These are phyloP conservation scores for Drosophila kanekoi DNA, from an alignment of 2,888 invertebrate species.

Conservation along the genomic window DNA sequence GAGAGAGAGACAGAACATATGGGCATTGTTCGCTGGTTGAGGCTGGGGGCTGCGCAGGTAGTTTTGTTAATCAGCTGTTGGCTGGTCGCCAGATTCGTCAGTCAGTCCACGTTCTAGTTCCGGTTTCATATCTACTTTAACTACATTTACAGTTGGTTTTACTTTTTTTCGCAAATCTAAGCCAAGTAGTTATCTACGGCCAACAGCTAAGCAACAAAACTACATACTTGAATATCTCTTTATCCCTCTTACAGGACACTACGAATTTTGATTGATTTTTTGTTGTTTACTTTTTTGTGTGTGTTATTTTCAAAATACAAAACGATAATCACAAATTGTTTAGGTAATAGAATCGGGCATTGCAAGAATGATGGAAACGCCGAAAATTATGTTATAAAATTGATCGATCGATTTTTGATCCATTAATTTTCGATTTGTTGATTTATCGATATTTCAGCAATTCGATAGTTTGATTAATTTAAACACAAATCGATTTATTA, in stretches of 20 bases:
- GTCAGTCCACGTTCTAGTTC: constrained; percentile 14
- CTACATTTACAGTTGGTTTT: constrained; percentile 42
- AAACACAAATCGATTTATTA: not conserved
- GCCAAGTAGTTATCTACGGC: constrained; percentile 60
- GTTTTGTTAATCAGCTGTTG: constrained; percentile 78
- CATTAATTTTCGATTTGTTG: not conserved
- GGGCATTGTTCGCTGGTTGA: too few relatives aligned
- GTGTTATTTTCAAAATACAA: constrained; percentile 52
- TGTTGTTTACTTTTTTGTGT: constrained; percentile 11
- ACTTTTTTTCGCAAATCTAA: constrained; percentile 45
- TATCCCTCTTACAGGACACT: constrained; percentile 36
- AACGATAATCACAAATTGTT: constrained; percentile 41
- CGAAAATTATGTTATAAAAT: not conserved
- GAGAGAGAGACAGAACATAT: not conserved
- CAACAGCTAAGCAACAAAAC: constrained; percentile 79
- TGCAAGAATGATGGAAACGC: constrained; percentile 26
- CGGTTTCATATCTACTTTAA: constrained; percentile 24
- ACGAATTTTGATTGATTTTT: constrained; percentile 34
- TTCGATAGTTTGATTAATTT: not conserved
- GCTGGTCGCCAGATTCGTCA: constrained; percentile 25
- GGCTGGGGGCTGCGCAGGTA: constrained; percentile 29
- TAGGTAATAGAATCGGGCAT: not conserved
- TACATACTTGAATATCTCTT: constrained; percentile 56
- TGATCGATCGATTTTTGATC: not conserved
- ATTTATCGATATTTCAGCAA: not conserved